These are phyloP conservation scores for Thalassophryne amazonica DNA, from an alignment of 2,797 vertebrate species.

Conservation along the genomic window DNA sequence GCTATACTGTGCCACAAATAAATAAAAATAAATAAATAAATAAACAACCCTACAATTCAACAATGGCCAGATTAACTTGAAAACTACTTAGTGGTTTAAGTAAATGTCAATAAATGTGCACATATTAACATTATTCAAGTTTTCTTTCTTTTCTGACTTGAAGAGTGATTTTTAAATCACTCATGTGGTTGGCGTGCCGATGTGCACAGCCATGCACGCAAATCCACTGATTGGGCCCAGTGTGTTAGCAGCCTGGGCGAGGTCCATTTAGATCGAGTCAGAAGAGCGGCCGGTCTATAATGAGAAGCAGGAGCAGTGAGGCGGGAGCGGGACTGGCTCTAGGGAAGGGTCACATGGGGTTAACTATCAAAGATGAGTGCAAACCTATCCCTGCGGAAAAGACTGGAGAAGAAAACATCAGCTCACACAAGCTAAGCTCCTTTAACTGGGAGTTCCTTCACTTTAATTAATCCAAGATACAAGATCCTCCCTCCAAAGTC, in stretches of 20 bases:
- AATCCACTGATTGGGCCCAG: conserved; percentile 4
- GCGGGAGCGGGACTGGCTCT: conserved; percentile 72
- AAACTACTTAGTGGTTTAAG: too few relatives aligned
- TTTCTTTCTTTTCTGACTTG: not conserved
- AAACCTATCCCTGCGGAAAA: conserved; percentile 84
- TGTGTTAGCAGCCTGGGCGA: conserved; percentile 45
- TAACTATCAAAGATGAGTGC: conserved; percentile 86
- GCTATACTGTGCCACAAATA: too few relatives aligned
- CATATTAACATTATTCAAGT: not conserved
- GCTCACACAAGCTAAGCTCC: conserved; percentile 74
- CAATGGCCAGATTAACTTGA: too few relatives aligned
- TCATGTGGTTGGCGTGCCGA: not conserved
- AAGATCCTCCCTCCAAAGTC: conserved; percentile 29
- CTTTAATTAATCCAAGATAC: conserved; percentile 83
- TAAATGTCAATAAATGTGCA: conserved; percentile 7
- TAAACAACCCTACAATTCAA: too few relatives aligned
- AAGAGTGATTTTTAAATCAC: not conserved
- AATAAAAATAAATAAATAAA: too few relatives aligned
- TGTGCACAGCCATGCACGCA: not conserved
- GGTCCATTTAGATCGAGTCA: conserved; percentile 45
- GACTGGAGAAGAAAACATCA: conserved; percentile 77
- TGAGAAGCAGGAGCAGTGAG: conserved; percentile 79
- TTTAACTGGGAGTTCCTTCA: conserved; percentile 77
- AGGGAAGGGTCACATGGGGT: conserved; percentile 75
- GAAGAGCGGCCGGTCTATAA: conserved; percentile 73